Evolutionary conservation across 92 coral and sea anemone species (phyloP).

Genomic region (Epizoanthus illoricatus): DNA sequence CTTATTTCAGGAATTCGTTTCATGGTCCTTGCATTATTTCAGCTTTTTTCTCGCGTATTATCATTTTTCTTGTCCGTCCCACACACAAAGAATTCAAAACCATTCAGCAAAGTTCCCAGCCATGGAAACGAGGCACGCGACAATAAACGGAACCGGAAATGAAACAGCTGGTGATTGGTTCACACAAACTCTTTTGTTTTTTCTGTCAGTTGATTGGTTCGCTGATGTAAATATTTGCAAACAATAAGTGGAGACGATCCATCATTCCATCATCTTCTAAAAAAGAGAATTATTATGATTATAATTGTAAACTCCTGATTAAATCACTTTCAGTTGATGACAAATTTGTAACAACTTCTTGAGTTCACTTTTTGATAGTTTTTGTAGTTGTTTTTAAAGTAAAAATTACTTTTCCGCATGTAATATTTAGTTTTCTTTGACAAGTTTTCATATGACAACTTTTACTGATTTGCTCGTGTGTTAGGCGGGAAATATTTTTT

Average conservation of each 20-base stretch:
- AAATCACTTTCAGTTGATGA: too few species aligned
- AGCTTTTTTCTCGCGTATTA: conserved; percentile 6
- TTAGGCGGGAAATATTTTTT: too few species aligned
- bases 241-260: background rate
- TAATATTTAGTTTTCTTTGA: too few species aligned
- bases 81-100: background rate
- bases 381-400: too few species aligned
- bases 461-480: too few species aligned
- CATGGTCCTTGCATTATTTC: background rate
- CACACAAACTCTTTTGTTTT: background rate
- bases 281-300: too few species aligned
- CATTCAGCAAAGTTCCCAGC: conserved; percentile 40
- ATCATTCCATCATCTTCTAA: too few species aligned
- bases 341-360: too few species aligned
- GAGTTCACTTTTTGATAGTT: too few species aligned
- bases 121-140: conserved; percentile 94
- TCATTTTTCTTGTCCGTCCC: background rate
- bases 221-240: background rate
- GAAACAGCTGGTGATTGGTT: conserved; percentile 10
- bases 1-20: conserved; percentile 1
- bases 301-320: too few species aligned
- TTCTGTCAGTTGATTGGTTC: conserved; percentile 24
- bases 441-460: too few species aligned
- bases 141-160: conserved; percentile 15
- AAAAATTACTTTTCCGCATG: too few species aligned